These are phyloP conservation scores for Luperina nickerlii DNA, from an alignment of 2,888 invertebrate species.

Conservation along the genomic window DNA sequence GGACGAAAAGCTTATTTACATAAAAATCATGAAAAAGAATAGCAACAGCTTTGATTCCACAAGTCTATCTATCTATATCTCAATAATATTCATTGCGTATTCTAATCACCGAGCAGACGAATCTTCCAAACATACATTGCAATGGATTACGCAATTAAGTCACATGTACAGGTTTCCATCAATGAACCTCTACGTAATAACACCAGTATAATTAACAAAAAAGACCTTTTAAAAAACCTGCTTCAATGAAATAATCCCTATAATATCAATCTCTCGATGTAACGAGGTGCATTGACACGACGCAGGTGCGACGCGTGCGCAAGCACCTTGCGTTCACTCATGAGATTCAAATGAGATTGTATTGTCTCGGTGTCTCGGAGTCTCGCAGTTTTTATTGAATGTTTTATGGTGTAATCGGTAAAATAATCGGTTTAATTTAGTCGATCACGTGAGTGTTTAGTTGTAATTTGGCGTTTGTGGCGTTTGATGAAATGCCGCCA, in stretches of 20 bases:
- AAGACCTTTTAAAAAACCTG: conserved; percentile 20
- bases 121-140: not conserved
- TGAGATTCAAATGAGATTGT: conserved; percentile 69
- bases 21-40: not conserved
- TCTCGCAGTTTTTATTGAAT: conserved; percentile 55
- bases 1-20: too few species aligned
- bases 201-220: conserved; percentile 37
- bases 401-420: conserved; percentile 45
- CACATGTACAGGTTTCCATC: conserved; percentile 4
- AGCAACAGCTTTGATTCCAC: not conserved
- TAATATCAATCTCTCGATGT: conserved; percentile 59
- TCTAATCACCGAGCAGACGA: not conserved
- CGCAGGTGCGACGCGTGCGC: conserved; percentile 72
- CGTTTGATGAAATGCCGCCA: conserved; percentile 3
- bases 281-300: conserved; percentile 73
- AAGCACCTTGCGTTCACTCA: conserved; percentile 64
- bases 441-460: conserved; percentile 34
- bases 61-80: not conserved
- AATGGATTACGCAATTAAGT: not conserved
- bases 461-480: conserved; percentile 3
- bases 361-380: conserved; percentile 57
- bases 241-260: conserved; percentile 59
- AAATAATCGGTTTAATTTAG: conserved; percentile 45
- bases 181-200: conserved; percentile 37
- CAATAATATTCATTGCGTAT: not conserved